Conservation (phyloP, 2,113 vertebrate species). For the Recurvirostra avosetta region DNA sequence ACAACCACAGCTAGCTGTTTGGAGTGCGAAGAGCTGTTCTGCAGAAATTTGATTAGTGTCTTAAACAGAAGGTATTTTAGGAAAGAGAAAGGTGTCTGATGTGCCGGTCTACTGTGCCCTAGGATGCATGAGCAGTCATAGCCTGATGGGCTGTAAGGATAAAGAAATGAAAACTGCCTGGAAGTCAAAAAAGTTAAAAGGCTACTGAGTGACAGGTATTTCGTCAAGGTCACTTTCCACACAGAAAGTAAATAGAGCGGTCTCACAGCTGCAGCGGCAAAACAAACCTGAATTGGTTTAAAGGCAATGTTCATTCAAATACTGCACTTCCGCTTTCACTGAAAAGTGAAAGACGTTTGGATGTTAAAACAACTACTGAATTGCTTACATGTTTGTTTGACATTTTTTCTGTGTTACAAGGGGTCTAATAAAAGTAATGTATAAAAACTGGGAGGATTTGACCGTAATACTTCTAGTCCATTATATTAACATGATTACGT, state of each 20-base stretch:
- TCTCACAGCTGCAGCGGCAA: not conserved
- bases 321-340: not conserved
- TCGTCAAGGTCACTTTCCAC: not conserved
- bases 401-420: not conserved
- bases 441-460: not conserved
- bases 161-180: not conserved
- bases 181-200: not conserved
- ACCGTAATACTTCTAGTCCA: not conserved
- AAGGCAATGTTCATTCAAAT: not conserved
- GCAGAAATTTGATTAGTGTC: not conserved
- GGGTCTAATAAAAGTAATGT: slow-evolving; percentile 35
- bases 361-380: not conserved
- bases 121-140: not conserved
- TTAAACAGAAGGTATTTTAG: not conserved
- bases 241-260: not conserved
- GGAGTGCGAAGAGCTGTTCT: not conserved
- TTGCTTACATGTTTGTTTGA: not conserved
- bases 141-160: not conserved
- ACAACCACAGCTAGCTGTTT: not conserved
- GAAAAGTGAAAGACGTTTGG: not conserved
- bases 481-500: not conserved
- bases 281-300: not conserved
- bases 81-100: not conserved
- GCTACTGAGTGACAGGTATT: not conserved
- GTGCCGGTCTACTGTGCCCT: not conserved